Base-by-base conservation (phyloP, 2,113 vertebrate species). In the Murina feae region DNA sequence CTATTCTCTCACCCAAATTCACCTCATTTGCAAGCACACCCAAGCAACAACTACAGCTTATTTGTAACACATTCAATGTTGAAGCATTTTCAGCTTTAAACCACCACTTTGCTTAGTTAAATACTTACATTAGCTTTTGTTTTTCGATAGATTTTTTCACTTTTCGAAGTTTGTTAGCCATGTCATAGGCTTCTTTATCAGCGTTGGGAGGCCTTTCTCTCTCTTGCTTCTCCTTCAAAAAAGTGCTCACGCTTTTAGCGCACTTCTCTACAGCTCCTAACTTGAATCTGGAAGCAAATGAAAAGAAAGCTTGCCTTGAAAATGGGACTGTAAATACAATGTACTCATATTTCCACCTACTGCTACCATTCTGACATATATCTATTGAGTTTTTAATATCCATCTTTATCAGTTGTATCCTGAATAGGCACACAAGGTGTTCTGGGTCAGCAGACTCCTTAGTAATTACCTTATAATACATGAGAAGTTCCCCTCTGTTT, bases 71-170 rank as follows among this genome's bases (percentile, higher is more conserved):
- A 28, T n/a, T 63, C 83, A 79, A 42, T 12, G 6, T 9, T 4
- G 4, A 81, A 35, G 1, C 60, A 13, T 25, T 42, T 81, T 53
- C 72, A 76, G 10, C 35, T 47, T 47, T 39, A 55, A 69, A 20
- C 58, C 39, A 74, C 5, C 55, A 63, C 28, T 21, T 37, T 55
- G 1, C 42, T 84, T 23, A 18, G 5, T 35, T 8, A 72, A 91
- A 94, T 68, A 96, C 97, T 96, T 95, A 95, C 95, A 79, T 0
- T 11, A 68, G 75, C 58, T 78, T 96, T 32, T 90, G 82, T 79
- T 96, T 97, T 85, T 92, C 91, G 4, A 95, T 32, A 49, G 96
- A 93, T 89, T 97, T 98, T 92, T 79, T 69, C 28, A 96, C 51
- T 96, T 97, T 97, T 32, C 9, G 81, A 89, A 96, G 92, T 94